phyloP scores from a whole-genome alignment of 2,797 vertebrate species.

The Meda fulgida region DNA sequence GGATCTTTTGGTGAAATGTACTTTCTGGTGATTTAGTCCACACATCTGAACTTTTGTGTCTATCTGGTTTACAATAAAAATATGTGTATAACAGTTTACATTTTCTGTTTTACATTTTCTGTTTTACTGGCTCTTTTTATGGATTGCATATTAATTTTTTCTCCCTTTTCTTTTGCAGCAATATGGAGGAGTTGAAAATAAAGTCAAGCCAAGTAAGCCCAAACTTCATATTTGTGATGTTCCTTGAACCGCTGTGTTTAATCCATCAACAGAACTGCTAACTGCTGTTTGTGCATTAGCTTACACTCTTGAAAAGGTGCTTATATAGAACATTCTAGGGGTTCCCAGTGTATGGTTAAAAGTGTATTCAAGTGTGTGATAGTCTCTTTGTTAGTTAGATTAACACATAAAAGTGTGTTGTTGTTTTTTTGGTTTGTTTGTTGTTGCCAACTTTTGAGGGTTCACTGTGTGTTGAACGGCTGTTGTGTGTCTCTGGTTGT shows the following conservation, averaged over 20 bases:
- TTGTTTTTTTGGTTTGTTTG: background rate
- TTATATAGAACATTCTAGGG: background rate
- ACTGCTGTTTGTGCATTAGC: background rate
- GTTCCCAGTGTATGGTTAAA: background rate
- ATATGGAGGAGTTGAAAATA: slow-evolving; percentile 19
- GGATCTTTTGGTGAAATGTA: background rate
- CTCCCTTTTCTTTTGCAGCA: slow-evolving; percentile 39
- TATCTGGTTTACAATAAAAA: background rate
- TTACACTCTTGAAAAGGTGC: background rate
- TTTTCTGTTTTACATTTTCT: background rate
- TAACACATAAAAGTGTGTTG: background rate
- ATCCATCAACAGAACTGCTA: background rate
- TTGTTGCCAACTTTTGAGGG: background rate
- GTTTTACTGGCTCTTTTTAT: background rate
- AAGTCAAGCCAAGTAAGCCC: slow-evolving; percentile 49
- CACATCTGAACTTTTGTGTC: too few relatives aligned
- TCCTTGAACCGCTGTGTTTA: background rate
- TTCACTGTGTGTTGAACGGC: background rate
- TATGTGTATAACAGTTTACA: background rate
- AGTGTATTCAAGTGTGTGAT: background rate
- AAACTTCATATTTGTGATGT: background rate
- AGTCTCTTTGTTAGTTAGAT: background rate
- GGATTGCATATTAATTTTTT: background rate
- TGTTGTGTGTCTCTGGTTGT: background rate
- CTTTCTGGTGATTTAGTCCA: too few relatives aligned